Base-by-base conservation (phyloP, 2,888 invertebrate genomes). In the Anorthoa munda region DNA sequence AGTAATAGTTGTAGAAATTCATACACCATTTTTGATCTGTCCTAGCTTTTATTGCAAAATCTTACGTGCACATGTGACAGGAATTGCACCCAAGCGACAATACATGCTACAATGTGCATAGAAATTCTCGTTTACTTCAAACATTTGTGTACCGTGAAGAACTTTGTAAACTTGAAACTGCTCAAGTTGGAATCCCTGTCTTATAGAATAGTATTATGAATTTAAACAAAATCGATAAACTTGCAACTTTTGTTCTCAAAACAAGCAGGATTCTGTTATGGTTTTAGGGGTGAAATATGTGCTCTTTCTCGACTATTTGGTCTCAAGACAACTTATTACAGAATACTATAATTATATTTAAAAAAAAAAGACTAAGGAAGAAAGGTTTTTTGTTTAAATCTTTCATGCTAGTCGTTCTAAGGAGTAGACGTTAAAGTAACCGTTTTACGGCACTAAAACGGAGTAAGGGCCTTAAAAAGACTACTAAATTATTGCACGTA, bases 91-190 rank as follows among this genome's bases (percentile, higher is more conserved):
- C 55, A 63, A 76, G 71, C 58, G 26, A 77, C 60, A 77, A 55
- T 61, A 48, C 60, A 75, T 13, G 50, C 23, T 26, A 69, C 69
- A 66, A 66, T 75, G 61, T 55, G 59, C 81, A 76, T 66, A 59
- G 66, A 76, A 81, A 67, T 76, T 64, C 55, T 5, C 50, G 76
- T 63, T 75, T 66, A 51, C 55, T 75, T 60, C 51, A 46, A 66
- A 79, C 70, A 81, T 71, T 75, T 76, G 81, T 71, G 23, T 81
- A 71, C 66, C 46, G 21, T 45, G 53, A 63, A 26, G 48, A 80
- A 66, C 66, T 81, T 76, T 66, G 70, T 18, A 55, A 81, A 81
- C 66, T 81, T 26, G 46, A 46, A 79, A 79, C 68, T 48, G 58
- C 39, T 69, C 39, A 61, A 75, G 75, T 74, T 66, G 26, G 61